phyloP scores from a whole-genome alignment of 2,797 vertebrate genomes.

The Sebastes itinus region DNA sequence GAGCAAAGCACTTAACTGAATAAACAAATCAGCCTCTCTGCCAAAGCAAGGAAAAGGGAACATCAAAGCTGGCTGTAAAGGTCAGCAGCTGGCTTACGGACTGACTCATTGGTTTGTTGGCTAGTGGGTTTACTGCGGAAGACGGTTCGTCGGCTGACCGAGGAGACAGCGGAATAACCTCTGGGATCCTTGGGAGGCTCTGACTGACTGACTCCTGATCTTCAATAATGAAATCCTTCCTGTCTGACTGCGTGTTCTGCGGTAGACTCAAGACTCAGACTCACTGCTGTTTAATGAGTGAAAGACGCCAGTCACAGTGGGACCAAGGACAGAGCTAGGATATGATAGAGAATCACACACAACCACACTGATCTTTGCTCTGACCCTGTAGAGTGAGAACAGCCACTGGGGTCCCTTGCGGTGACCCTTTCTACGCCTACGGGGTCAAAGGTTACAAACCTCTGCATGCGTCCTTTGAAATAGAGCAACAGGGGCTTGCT shows the following conservation, averaged over 20 bases:
- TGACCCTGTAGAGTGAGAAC: slow-evolving; percentile 35
- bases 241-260: background rate
- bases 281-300: slow-evolving; percentile 77
- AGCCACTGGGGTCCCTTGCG: slow-evolving; percentile 25
- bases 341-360: slow-evolving; percentile 1
- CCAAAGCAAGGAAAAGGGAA: slow-evolving; percentile 56
- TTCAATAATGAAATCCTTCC: slow-evolving; percentile 16
- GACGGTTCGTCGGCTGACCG: background rate
- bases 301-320: slow-evolving; percentile 73
- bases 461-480: slow-evolving; percentile 66
- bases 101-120: slow-evolving; percentile 26
- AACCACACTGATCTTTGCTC: slow-evolving; percentile 47
- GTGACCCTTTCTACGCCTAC: slow-evolving; percentile 51
- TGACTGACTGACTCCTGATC: background rate
- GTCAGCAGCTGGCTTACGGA: slow-evolving; percentile 34
- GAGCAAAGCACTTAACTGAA: slow-evolving; percentile 63
- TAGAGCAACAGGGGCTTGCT: slow-evolving; percentile 47
- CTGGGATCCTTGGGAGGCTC: background rate
- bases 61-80: slow-evolving; percentile 68
- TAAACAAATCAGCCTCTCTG: slow-evolving; percentile 67
- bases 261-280: slow-evolving; percentile 57
- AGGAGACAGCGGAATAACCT: background rate
- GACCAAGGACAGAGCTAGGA: slow-evolving; percentile 34
- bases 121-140: background rate
- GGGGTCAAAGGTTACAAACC: slow-evolving; percentile 69